Conservation (phyloP, 30 jellyfish, hydroid and myxozoan species). For the Cassiopea xamachana region DNA sequence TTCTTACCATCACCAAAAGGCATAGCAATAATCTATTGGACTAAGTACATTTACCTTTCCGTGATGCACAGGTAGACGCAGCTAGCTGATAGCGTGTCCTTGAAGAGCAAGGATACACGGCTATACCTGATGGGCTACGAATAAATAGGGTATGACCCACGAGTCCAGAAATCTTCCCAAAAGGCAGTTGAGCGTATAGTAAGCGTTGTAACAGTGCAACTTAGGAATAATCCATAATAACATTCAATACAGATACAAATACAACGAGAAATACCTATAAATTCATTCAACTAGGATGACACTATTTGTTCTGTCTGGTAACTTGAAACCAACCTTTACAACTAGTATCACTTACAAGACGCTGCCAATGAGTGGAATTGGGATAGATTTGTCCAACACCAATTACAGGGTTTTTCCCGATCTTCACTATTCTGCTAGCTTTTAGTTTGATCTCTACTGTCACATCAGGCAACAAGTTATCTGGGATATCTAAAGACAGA, state of each 20-base stretch:
- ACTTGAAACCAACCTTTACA: slow-evolving; percentile 88
- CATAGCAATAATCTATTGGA: too few species aligned
- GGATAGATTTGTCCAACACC: slow-evolving; percentile 66
- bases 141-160: too few species aligned
- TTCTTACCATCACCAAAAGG: too few species aligned
- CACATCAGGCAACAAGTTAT: slow-evolving; percentile 83
- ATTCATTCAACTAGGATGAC: not conserved
- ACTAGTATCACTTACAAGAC: slow-evolving; percentile 59
- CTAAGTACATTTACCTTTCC: too few species aligned
- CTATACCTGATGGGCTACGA: too few species aligned
- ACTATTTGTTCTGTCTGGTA: slow-evolving; percentile 51
- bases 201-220: too few species aligned
- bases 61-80: too few species aligned
- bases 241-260: not conserved
- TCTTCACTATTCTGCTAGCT: slow-evolving; percentile 50
- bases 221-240: not conserved
- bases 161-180: too few species aligned
- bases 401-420: slow-evolving; percentile 52
- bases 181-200: too few species aligned
- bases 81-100: too few species aligned
- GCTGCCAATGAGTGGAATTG: slow-evolving; percentile 79
- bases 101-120: too few species aligned
- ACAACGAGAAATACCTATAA: not conserved
- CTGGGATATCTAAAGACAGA: slow-evolving; percentile 71
- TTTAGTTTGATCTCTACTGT: slow-evolving; percentile 65